These are phyloP conservation scores for Candidula unifasciata DNA, from an alignment of 2,888 invertebrate genomes.

Conservation along the genomic window DNA sequence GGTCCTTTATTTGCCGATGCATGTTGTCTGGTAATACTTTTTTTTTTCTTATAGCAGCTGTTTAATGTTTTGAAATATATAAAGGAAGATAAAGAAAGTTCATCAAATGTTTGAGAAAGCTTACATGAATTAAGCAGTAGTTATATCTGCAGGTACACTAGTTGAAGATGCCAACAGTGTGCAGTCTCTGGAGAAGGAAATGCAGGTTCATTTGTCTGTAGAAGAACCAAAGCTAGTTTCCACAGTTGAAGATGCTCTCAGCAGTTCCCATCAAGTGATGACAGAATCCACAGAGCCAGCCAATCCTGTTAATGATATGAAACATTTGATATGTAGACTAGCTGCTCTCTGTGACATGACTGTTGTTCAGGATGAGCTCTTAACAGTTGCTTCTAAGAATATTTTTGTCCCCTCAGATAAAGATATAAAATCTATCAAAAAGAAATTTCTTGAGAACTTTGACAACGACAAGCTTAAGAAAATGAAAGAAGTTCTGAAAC, in stretches of 20 bases:
- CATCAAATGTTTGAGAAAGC: too few relatives aligned
- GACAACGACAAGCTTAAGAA: constrained; percentile 48
- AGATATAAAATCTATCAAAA: constrained; percentile 39
- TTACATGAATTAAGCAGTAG: constrained; percentile 26
- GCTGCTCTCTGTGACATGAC: constrained; percentile 45
- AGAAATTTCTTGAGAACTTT: constrained; percentile 41
- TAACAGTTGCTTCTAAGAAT: background rate
- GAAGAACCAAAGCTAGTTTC: background rate
- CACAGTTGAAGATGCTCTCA: background rate
- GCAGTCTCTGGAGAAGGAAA: constrained; percentile 8
- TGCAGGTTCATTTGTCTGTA: constrained; percentile 7
- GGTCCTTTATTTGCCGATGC: too few relatives aligned
- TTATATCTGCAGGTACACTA: constrained; percentile 42
- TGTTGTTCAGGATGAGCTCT: constrained; percentile 26
- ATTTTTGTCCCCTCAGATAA: background rate
- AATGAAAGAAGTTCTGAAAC: constrained; percentile 49
- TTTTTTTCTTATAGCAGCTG: too few relatives aligned
- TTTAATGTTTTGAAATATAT: too few relatives aligned
- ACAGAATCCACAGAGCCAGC: constrained; percentile 4
- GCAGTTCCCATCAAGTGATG: background rate
- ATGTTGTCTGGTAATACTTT: too few relatives aligned
- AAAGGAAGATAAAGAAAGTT: too few relatives aligned
- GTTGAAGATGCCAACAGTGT: constrained; percentile 18
- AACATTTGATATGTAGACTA: constrained; percentile 31
- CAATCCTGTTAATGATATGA: constrained; percentile 29